phyloP scores from a whole-genome alignment of 2,113 vertebrate species.

The Hemichromis elongatus region DNA sequence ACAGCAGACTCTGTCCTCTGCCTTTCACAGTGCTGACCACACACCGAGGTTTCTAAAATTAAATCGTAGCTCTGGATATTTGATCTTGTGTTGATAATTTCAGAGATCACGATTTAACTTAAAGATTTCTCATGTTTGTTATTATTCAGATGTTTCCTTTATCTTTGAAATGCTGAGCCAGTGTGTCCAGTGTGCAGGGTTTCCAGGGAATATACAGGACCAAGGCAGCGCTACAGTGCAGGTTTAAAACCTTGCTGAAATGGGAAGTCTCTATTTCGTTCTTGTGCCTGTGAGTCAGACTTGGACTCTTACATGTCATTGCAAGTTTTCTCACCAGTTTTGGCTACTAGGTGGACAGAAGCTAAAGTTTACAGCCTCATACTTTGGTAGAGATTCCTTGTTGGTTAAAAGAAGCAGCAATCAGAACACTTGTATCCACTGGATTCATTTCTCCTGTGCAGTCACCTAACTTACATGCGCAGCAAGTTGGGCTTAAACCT shows the following conservation, averaged over 20 bases:
- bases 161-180: too few relatives aligned
- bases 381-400: background rate
- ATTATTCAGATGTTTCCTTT: too few relatives aligned
- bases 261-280: background rate
- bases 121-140: too few relatives aligned
- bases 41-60: too few relatives aligned
- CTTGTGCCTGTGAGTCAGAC: background rate
- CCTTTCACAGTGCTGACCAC: too few relatives aligned
- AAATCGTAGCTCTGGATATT: too few relatives aligned
- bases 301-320: background rate
- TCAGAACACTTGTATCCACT: background rate
- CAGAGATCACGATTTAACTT: too few relatives aligned
- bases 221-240: background rate
- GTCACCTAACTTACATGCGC: accelerated
- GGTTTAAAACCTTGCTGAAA: background rate
- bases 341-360: accelerated
- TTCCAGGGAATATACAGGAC: background rate
- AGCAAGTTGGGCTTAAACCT: accelerated
- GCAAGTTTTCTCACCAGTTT: background rate
- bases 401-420: background rate
- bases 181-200: background rate
- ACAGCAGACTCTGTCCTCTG: too few relatives aligned
- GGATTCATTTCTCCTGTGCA: background rate
- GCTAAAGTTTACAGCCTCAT: background rate
- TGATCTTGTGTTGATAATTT: too few relatives aligned